Percentiles rank a stretch among this genome's conserved stretches.
These are phyloP conservation scores for Listronotus bonariensis DNA, from an alignment of 1,140 invertebrate species.

Conservation along the genomic window DNA sequence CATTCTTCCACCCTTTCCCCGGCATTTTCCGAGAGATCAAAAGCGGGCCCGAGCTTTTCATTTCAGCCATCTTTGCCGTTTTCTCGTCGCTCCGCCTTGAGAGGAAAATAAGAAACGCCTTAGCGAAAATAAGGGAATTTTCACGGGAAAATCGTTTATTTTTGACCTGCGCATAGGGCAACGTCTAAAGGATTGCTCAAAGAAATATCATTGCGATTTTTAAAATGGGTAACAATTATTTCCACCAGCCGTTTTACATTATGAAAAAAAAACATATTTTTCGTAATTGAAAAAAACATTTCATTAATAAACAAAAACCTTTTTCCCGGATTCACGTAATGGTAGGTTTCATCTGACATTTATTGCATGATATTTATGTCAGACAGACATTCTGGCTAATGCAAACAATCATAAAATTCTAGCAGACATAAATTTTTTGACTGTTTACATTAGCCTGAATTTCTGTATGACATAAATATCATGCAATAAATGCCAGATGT, in stretches of 20 bases:
- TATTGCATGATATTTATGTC: no score
- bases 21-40: constrained; percentile 20
- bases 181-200: constrained; percentile 38
- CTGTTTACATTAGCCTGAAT: no score
- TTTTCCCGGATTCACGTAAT: no score
- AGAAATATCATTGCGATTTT: constrained; percentile 42
- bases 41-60: constrained; percentile 18
- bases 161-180: constrained; percentile 53
- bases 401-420: no score
- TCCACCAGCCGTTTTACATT: neutral
- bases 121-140: constrained; percentile 47
- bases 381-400: no score
- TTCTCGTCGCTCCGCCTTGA: constrained; percentile 39
- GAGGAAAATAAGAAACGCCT: constrained; percentile 40
- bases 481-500: no score
- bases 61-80: constrained; percentile 39
- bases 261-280: no score
- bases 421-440: no score
- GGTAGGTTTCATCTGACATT: no score
- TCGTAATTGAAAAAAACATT: no score
- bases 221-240: neutral
- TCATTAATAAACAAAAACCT: no score
- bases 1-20: neutral
- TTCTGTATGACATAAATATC: no score
- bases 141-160: constrained; percentile 54